Evolutionary conservation across 2,888 invertebrate species (phyloP).

Genomic region (Eueremaeus valkanovi): DNA sequence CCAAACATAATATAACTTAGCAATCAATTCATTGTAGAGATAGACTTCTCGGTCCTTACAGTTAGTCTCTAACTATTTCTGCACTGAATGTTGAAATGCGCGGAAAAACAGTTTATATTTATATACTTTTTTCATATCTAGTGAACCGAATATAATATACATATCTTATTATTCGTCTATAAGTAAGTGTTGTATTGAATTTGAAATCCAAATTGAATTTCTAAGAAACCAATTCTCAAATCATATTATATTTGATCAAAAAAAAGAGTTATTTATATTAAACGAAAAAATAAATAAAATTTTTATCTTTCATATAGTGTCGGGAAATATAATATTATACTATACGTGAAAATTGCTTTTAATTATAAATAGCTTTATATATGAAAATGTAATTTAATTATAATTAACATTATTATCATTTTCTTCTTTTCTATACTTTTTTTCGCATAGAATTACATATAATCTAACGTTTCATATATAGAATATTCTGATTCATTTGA

Average conservation of each 20-base stretch:
- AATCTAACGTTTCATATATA: background rate
- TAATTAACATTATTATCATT: background rate
- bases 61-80: background rate
- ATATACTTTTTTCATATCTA: background rate
- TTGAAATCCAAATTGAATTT: too few species aligned
- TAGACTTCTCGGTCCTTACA: background rate
- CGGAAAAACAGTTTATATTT: background rate
- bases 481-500: background rate
- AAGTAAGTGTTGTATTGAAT: too few species aligned
- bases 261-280: background rate
- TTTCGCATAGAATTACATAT: background rate
- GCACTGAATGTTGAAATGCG: too few species aligned
- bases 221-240: background rate
- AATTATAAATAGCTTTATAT: too few species aligned
- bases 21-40: background rate
- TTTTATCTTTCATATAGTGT: too few species aligned
- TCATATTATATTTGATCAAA: background rate
- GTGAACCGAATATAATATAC: background rate
- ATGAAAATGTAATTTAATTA: background rate
- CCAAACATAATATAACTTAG: background rate
- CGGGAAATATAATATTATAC: too few species aligned
- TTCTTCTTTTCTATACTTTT: background rate
- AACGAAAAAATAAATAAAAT: too few species aligned
- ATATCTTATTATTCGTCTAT: background rate
- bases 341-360: background rate